Percentiles rank a stretch among this genome's conserved stretches.
Conservation (phyloP, 1,140 invertebrate species). For the Apis florea region DNA sequence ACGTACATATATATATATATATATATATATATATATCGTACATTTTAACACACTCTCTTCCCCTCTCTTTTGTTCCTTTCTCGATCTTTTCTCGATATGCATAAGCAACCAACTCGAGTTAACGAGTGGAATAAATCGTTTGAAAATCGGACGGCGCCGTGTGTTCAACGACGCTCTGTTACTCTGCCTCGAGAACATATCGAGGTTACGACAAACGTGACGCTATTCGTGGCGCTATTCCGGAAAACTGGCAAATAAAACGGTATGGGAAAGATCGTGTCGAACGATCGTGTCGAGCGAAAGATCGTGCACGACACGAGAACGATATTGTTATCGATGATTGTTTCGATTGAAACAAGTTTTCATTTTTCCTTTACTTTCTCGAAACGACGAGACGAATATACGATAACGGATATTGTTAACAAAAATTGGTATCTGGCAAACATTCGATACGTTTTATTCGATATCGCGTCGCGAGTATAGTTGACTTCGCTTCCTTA, state of each 20-base stretch:
- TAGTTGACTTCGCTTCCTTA: not conserved
- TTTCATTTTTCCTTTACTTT: not conserved
- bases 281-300: not conserved
- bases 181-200: not conserved
- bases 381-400: not conserved
- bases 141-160: not conserved
- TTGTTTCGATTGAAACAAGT: not conserved
- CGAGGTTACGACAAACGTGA: constrained; percentile 7
- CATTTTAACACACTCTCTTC: not conserved
- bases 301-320: not conserved
- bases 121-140: not conserved
- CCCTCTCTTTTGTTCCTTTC: not conserved
- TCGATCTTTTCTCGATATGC: not conserved
- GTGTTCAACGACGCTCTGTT: not conserved
- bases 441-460: not conserved
- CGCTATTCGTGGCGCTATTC: constrained; percentile 9
- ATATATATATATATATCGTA: too few relatives aligned
- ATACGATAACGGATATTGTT: not conserved
- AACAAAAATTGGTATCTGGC: too few relatives aligned
- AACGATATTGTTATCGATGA: not conserved
- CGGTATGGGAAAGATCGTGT: too few relatives aligned
- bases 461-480: not conserved
- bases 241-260: not conserved
- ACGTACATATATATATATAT: too few relatives aligned
- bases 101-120: too few relatives aligned